Percentiles rank a stretch among this genome's conserved stretches.
Conservation (phyloP, 2,113 vertebrate genomes). For the Felis chaus region DNA sequence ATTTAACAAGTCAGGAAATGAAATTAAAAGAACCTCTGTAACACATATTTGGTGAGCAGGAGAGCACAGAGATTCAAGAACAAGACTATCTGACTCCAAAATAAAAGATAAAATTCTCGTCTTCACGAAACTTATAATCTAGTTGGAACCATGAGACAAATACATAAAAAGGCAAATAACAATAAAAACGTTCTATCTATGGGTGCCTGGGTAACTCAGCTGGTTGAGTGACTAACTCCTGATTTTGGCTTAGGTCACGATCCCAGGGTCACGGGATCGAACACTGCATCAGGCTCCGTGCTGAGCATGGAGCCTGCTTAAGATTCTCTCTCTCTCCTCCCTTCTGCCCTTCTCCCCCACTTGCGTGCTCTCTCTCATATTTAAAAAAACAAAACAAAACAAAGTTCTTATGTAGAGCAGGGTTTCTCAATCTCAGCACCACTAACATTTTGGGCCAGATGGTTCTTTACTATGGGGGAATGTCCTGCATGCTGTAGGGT, state of each 20-base stretch:
- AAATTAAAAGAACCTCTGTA: not conserved
- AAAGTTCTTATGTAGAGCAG: not conserved
- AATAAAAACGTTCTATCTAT: not conserved
- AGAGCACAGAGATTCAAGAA: not conserved
- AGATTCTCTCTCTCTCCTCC: too few species aligned
- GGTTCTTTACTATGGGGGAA: not conserved
- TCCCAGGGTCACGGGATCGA: too few species aligned
- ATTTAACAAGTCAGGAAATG: not conserved
- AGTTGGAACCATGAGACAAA: not conserved
- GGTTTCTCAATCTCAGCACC: not conserved
- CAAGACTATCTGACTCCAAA: not conserved
- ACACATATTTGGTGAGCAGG: not conserved
- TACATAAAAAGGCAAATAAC: not conserved
- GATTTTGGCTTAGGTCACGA: too few species aligned
- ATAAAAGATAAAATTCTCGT: not conserved
- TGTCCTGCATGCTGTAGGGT: fast-evolving
- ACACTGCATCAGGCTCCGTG: too few species aligned
- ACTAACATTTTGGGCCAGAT: not conserved
- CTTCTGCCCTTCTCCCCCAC: too few species aligned
- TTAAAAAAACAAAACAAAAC: too few species aligned
- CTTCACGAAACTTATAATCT: not conserved
- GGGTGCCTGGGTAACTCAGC: too few species aligned
- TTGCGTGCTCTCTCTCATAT: too few species aligned
- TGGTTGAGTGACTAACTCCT: too few species aligned
- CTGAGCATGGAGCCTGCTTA: too few species aligned